Percentiles rank a stretch among this genome's conserved stretches.
phyloP scores from a whole-genome alignment of 2,113 vertebrate species.

The Dicerorhinus sumatrensis region DNA sequence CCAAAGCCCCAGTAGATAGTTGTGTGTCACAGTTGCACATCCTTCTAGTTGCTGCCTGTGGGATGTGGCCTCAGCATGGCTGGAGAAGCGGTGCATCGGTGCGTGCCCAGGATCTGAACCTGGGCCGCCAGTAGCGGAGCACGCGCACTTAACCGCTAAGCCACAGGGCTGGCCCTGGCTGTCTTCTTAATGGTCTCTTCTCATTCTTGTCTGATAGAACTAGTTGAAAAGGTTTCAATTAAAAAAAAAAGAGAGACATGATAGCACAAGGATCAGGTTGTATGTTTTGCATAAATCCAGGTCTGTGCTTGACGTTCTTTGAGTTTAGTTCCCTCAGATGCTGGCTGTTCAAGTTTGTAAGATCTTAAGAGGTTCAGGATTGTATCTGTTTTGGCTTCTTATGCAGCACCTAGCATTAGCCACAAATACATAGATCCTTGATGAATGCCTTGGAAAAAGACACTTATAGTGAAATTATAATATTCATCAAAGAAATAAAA shows the following conservation, averaged over 20 bases:
- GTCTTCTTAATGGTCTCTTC: neutral
- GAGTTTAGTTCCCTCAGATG: neutral
- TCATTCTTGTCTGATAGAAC: neutral
- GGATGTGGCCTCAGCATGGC: too few species aligned
- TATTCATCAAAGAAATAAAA: neutral
- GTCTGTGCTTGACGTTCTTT: neutral
- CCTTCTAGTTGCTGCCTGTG: too few species aligned
- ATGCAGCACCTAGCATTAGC: neutral
- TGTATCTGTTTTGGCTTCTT: neutral
- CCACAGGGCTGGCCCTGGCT: neutral
- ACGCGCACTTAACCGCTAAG: too few species aligned
- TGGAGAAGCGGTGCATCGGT: too few species aligned
- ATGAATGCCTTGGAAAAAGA: neutral
- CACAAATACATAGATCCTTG: neutral
- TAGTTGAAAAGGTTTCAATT: neutral
- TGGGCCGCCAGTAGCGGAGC: too few species aligned
- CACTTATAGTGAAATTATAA: neutral
- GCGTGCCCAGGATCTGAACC: too few species aligned
- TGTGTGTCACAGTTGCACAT: too few species aligned
- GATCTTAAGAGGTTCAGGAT: neutral
- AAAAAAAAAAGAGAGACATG: neutral
- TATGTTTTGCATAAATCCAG: neutral
- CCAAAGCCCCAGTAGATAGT: too few species aligned
- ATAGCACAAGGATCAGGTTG: neutral
- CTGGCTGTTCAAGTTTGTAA: neutral